A percentile compares a stretch with the other conserved stretches of the same genome.
These are phyloP conservation scores for Galeopsomyia nigrocyanea DNA, from an alignment of 2,888 invertebrate species.

Conservation along the genomic window DNA sequence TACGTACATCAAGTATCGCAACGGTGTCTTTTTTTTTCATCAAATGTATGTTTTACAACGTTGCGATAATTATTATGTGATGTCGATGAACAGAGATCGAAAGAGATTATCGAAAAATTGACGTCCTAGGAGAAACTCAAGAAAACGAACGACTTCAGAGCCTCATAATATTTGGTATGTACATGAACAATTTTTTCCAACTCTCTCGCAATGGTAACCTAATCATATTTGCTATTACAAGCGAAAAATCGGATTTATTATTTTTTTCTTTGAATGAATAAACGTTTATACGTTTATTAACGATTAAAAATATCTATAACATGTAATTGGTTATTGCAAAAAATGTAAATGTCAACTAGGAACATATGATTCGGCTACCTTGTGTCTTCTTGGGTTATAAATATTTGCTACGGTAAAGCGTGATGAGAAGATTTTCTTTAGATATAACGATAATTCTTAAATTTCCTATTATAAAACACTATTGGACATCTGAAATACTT, in stretches of 20 bases:
- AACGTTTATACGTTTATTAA: constrained; percentile 15
- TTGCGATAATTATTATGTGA: too few relatives aligned
- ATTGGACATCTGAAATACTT: constrained; percentile 44
- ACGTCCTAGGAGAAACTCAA: constrained; percentile 26
- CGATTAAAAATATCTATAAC: constrained; percentile 23
- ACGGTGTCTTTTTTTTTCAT: too few relatives aligned
- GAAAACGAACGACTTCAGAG: constrained; percentile 33
- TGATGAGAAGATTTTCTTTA: constrained; percentile 39
- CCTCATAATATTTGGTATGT: constrained; percentile 43
- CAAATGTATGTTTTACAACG: too few relatives aligned
- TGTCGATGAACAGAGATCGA: constrained; percentile 12
- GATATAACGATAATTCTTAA: constrained; percentile 38
- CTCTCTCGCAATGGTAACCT: constrained; percentile 42
- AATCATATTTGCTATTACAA: constrained; percentile 25
- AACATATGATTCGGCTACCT: constrained; percentile 46
- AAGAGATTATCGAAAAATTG: constrained; percentile 39
- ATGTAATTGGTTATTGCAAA: constrained; percentile 22
- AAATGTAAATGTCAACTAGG: constrained; percentile 35
- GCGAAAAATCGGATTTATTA: neutral
- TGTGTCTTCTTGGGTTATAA: constrained; percentile 27
- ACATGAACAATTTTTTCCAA: constrained; percentile 41
- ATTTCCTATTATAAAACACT: constrained; percentile 33
- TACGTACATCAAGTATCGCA: too few relatives aligned
- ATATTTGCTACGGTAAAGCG: constrained; percentile 38
- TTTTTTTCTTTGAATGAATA: constrained; percentile 10